Evolutionary conservation across 2,888 invertebrate species (phyloP), one percentile per base, ranked within the genome.

Genomic region (Escarpia spicata): DNA sequence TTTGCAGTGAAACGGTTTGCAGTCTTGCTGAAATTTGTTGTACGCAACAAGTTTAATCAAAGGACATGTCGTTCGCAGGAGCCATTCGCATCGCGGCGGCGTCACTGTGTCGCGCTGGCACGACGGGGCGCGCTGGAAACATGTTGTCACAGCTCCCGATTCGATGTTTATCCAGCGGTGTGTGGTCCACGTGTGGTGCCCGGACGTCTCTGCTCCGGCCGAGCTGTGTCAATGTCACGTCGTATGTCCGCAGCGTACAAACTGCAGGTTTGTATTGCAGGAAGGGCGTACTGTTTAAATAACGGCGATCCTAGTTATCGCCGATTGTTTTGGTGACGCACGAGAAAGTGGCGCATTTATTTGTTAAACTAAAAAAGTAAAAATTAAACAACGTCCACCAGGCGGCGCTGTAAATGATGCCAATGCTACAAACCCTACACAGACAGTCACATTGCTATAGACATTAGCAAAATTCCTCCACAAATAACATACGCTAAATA

Each of bases 61-160:
- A 75, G 75, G 75, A 75, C 75, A 75, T 75, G 75, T 75, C 75
- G 75, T 75, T 75, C 75, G 75, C 75, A 26, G 75, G 75, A 75
- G 75, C 26, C 6, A 6, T 75, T 75, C 75, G 75, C 4, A 75
- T 75, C 19, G 75, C 75, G 26, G 75, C 75, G 26, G 26, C 75
- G 6, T 75, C 75, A 26, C 75, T 75, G 26, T 75, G 75, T 75
- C 75, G 75, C 75, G 75, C 75, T 75, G 75, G 75, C 75, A 6
- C 75, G n/a, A 75, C 75, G n/a, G 75, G 75, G 3, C 75, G 75
- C 75, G 19, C 19, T 26, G 75, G 75, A 75, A 75, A 3, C n/a
- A 75, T 75, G 15, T 75, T 75, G 75, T 75, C 75, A 75, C 75
- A 75, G 75, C 19, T 75, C 75, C 75, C 75, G 75, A 75, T 75